phyloP scores from a whole-genome alignment of 1,140 invertebrate species.

The Gryon sp. region DNA sequence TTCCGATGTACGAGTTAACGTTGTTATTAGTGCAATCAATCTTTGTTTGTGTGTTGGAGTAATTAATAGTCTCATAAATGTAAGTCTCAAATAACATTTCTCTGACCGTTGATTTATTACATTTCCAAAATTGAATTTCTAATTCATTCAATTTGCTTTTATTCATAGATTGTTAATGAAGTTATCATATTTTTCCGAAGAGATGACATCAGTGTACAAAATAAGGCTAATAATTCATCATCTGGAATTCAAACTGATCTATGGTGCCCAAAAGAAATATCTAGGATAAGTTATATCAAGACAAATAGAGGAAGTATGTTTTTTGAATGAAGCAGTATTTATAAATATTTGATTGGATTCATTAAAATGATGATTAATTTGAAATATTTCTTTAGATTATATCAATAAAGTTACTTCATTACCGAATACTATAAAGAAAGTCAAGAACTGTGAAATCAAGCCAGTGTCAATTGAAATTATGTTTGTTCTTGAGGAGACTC shows the following conservation, averaged over 20 bases:
- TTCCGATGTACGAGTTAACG: constrained; percentile 82
- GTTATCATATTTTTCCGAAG: constrained; percentile 63
- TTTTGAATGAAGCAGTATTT: constrained; percentile 6
- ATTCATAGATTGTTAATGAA: constrained; percentile 66
- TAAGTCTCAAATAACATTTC: constrained; percentile 59
- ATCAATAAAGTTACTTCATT: neutral
- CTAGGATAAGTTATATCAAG: constrained; percentile 70
- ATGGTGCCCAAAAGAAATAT: constrained; percentile 86
- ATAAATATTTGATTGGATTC: neutral
- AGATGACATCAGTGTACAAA: constrained; percentile 66
- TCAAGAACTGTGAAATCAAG: constrained; percentile 69
- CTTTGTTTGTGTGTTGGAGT: constrained; percentile 87
- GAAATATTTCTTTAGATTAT: constrained; percentile 35
- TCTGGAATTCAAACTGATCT: constrained; percentile 81
- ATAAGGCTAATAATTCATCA: constrained; percentile 57
- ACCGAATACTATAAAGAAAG: constrained; percentile 20
- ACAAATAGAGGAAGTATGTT: constrained; percentile 52
- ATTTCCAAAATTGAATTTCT: too few species aligned
- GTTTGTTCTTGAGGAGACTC: constrained; percentile 72
- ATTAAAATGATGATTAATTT: neutral
- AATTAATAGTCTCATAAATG: constrained; percentile 84
- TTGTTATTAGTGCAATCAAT: constrained; percentile 84
- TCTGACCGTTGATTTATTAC: too few species aligned
- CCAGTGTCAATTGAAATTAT: constrained; percentile 68
- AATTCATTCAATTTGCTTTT: neutral